Conservation (phyloP, 1,140 invertebrate genomes). For the Drosophila bocqueti region DNA sequence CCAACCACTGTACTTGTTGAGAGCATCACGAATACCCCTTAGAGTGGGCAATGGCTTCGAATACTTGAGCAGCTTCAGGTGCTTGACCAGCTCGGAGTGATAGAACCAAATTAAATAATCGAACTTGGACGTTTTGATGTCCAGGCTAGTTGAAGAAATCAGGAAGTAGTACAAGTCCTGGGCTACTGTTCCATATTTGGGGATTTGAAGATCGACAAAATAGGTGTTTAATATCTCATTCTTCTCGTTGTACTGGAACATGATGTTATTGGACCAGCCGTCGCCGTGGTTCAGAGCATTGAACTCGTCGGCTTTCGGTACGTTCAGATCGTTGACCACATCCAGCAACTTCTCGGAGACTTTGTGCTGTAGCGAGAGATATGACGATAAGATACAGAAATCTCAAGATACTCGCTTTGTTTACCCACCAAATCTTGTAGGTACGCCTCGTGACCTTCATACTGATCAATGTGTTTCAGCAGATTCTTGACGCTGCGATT, state of each 20-base stretch:
- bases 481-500: constrained; percentile 4
- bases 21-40: constrained; percentile 50
- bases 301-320: constrained; percentile 85
- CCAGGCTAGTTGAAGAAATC: constrained; percentile 53
- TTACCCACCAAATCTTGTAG: constrained; percentile 47
- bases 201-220: constrained; percentile 70
- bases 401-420: neutral
- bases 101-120: constrained; percentile 76
- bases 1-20: constrained; percentile 63
- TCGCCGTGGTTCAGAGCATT: constrained; percentile 89
- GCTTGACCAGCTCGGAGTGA: constrained; percentile 56
- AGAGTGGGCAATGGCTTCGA: constrained; percentile 54
- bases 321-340: constrained; percentile 9
- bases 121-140: constrained; percentile 64
- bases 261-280: constrained; percentile 86
- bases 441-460: constrained; percentile 54
- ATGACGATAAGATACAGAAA: neutral
- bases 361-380: constrained; percentile 5
- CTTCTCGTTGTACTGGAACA: constrained; percentile 86
- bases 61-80: constrained; percentile 63
- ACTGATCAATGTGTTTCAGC: constrained; percentile 33
- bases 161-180: constrained; percentile 82
- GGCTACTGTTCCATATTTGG: constrained; percentile 61
- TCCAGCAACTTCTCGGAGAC: constrained; percentile 36
- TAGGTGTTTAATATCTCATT: constrained; percentile 70